Evolutionary conservation across 2,113 vertebrate genomes (phyloP), one percentile per base, ranked within the genome.

Genomic region (Agelaius phoeniceus): DNA sequence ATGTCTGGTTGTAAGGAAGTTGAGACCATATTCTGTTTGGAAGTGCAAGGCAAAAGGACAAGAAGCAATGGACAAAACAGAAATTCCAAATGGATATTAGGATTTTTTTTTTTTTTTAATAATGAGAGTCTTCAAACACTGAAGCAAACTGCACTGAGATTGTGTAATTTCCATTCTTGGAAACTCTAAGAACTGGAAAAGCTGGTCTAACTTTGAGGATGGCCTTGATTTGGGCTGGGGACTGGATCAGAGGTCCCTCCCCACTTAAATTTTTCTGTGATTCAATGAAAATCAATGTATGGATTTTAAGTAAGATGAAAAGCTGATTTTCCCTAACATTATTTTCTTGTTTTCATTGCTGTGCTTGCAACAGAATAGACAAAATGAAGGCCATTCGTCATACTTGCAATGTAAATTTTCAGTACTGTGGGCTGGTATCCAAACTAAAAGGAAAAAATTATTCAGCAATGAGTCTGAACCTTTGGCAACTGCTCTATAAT

Each of bases 401-500:
- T 66, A 55, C 18, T 96, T 72, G 67, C 62, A 7, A 4, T 61
- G 61, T 84, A 79, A 69, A 86, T 83, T 92, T 96, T 92, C 28
- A 58, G 66, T 67, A 37, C 72, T 0, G 2, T 81, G 74, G 57
- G 66, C 83, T 74, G 27, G 49, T 85, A 58, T 86, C 78, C 91
- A 97, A 84, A 72, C 52, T 52, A 57, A 88, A 93, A 79, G 72
- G 68, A 94, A 97, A 94, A 86, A 86, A 46, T 46, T 90, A 90
- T 78, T 92, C 72, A 95, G 76, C 90, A 91, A 37, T 23, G 84
- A 68, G 68, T 73, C 78, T 79, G 76, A 94, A 89, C 21, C 18
- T 86, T 93, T 97, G 93, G 93, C 96, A 96, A 69, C 65, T 57
- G 24, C 51, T 95, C 75, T 94, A 15, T 94, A 88, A 96, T 90